These are phyloP conservation scores for Teinopalpus imperialis DNA, from an alignment of 2,888 invertebrate genomes.

Conservation along the genomic window DNA sequence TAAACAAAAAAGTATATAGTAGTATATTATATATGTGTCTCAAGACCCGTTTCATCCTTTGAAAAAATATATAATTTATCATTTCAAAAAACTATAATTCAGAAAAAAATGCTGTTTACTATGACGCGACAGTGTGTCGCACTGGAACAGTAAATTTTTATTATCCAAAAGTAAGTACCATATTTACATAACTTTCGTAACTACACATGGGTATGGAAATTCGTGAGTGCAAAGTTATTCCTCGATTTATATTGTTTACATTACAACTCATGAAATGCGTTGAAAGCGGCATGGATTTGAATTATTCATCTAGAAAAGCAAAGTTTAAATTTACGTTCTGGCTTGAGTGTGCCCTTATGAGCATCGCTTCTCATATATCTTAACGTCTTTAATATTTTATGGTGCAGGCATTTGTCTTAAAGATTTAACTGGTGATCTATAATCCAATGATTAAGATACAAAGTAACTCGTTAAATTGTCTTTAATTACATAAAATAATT, in stretches of 20 bases:
- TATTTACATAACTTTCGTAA: slow-evolving; percentile 17
- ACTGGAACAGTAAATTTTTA: slow-evolving; percentile 11
- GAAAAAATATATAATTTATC: too few species aligned
- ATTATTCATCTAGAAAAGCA: slow-evolving; percentile 23
- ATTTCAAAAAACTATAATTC: too few species aligned
- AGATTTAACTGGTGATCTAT: too few species aligned
- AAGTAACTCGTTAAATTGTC: too few species aligned
- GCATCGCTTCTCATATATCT: not conserved
- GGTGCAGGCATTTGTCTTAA: too few species aligned
- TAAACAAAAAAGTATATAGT: too few species aligned
- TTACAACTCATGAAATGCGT: slow-evolving; percentile 18
- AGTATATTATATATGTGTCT: too few species aligned
- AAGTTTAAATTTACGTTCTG: slow-evolving; percentile 19
- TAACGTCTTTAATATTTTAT: slow-evolving; percentile 11
- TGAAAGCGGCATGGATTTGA: slow-evolving; percentile 12
- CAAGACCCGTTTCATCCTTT: too few species aligned
- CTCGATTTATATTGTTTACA: slow-evolving; percentile 23
- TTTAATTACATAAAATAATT: too few species aligned
- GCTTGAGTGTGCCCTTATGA: slow-evolving; percentile 11
- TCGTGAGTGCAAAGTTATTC: slow-evolving; percentile 19
- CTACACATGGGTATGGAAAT: slow-evolving; percentile 17
- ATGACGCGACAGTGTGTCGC: slow-evolving; percentile 1
- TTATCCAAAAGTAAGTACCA: slow-evolving; percentile 10
- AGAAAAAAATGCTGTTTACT: too few species aligned
- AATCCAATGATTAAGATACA: too few species aligned